phyloP scores from a whole-genome alignment of 2,888 invertebrate genomes.

The Macrophya alboannulata region DNA sequence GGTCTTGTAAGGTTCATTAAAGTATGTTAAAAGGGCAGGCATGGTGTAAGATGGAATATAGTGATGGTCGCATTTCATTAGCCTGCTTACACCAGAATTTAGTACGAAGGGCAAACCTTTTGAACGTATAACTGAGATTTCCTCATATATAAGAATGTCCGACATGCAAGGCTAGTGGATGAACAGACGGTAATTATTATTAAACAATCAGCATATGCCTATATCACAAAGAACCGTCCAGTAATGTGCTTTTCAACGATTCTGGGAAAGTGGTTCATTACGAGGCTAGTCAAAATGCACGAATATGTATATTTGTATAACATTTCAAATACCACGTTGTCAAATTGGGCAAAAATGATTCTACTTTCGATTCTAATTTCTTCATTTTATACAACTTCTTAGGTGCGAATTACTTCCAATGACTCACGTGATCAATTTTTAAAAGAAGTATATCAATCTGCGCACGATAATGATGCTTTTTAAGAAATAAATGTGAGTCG shows the following conservation, averaged over 20 bases:
- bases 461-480: too few relatives aligned
- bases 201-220: slow-evolving; percentile 1
- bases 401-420: too few relatives aligned
- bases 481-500: not conserved
- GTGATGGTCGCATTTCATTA: slow-evolving; percentile 46
- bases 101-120: slow-evolving; percentile 40
- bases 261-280: not conserved
- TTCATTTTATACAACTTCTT: not conserved
- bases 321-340: not conserved
- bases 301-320: not conserved
- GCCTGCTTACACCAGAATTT: slow-evolving; percentile 36
- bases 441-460: too few relatives aligned
- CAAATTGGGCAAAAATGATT: not conserved
- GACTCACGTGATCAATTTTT: too few relatives aligned
- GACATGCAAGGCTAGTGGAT: not conserved
- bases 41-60: slow-evolving; percentile 16
- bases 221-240: not conserved
- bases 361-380: not conserved
- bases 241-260: not conserved
- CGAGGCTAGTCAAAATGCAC: not conserved
- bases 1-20: not conserved
- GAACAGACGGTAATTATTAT: slow-evolving; percentile 27
- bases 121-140: slow-evolving; percentile 39
- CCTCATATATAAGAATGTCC: not conserved
- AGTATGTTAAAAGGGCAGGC: slow-evolving; percentile 31